These are phyloP conservation scores for Seira sanloemensis DNA, from an alignment of 2,888 invertebrate species.

Conservation along the genomic window DNA sequence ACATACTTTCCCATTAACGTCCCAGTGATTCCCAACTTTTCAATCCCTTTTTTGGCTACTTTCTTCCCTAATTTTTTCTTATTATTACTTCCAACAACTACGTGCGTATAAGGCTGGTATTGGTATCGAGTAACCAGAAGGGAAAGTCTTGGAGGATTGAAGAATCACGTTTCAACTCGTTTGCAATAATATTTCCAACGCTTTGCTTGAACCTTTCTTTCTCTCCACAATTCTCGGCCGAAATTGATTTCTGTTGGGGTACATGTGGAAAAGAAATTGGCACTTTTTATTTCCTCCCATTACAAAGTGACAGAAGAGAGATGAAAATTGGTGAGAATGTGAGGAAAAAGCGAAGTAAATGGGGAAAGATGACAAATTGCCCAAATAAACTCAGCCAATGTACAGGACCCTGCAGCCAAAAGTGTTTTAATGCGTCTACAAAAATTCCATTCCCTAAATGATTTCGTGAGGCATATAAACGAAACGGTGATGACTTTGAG, in stretches of 20 bases:
- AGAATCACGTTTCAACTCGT: background rate
- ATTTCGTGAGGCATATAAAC: no score
- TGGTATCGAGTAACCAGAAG: no score
- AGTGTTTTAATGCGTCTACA: background rate
- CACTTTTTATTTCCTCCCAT: background rate
- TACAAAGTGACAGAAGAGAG: background rate
- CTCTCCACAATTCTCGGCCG: no score
- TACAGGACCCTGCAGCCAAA: background rate
- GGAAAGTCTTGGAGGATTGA: background rate
- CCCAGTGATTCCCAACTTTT: background rate
- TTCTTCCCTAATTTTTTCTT: background rate
- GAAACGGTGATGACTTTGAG: no score
- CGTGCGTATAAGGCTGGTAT: no score
- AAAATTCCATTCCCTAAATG: no score
- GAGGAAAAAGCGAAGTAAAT: background rate
- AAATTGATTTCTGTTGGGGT: background rate
- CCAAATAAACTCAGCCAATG: background rate
- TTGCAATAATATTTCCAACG: background rate
- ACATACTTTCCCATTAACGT: conserved; percentile 18
- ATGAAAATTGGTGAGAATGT: background rate
- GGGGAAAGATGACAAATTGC: background rate
- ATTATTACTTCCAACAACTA: no score
- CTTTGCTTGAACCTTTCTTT: no score
- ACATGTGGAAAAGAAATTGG: background rate
- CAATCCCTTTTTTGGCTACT: background rate